These are phyloP conservation scores for Aeoliscus strigatus DNA, from an alignment of 2,797 vertebrate species.

Conservation along the genomic window DNA sequence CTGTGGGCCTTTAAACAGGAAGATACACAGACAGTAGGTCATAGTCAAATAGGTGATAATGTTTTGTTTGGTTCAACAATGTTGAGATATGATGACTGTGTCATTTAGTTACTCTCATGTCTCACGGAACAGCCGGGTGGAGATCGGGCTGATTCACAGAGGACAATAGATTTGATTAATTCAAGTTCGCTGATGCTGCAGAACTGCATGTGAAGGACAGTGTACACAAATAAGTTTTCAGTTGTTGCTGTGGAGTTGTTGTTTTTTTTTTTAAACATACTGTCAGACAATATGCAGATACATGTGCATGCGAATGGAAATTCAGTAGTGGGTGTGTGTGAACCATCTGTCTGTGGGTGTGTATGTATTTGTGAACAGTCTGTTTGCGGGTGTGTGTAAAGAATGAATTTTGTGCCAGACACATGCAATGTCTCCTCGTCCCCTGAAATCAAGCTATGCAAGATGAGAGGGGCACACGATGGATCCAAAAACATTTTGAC, in stretches of 20 bases:
- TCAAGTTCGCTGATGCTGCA: too few relatives aligned
- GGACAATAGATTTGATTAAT: not conserved
- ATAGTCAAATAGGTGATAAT: too few relatives aligned
- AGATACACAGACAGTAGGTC: too few relatives aligned
- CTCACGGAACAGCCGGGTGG: not conserved
- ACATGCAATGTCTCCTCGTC: conserved; percentile 31
- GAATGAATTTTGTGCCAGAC: conserved; percentile 45
- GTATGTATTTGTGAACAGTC: conserved; percentile 34
- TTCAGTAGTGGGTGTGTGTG: conserved; percentile 50
- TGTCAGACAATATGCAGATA: conserved; percentile 21
- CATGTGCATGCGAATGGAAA: conserved; percentile 43
- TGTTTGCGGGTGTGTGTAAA: conserved; percentile 58
- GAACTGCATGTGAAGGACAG: too few relatives aligned
- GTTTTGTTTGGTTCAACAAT: conserved; percentile 29
- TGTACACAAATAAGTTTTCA: conserved; percentile 10
- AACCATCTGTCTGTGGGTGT: conserved; percentile 50
- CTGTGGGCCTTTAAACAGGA: conserved; percentile 36
- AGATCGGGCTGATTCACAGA: conserved; percentile 53
- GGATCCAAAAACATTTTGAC: conserved; percentile 12
- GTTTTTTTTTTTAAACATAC: conserved; percentile 8
- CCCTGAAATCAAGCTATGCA: conserved; percentile 14
- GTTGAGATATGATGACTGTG: conserved; percentile 17
- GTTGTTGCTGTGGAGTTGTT: conserved; percentile 18
- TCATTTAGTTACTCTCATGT: conserved; percentile 51
- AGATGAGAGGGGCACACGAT: not conserved